phyloP scores from a whole-genome alignment of 2,113 vertebrate genomes.

The Syngnathoides biaculeatus region DNA sequence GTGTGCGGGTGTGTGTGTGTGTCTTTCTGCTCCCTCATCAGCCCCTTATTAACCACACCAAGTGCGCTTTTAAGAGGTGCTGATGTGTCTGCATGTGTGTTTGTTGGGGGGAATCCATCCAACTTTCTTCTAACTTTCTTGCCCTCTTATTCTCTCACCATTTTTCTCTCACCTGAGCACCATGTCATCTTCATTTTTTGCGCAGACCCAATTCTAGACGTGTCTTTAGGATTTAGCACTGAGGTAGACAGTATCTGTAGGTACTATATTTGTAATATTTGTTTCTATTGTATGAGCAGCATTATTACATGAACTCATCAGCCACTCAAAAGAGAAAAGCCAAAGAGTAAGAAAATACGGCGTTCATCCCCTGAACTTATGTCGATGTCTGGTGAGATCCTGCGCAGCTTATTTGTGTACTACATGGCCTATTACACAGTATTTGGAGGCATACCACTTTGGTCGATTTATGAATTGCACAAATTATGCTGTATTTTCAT shows the following conservation, averaged over 20 bases:
- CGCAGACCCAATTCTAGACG: not conserved
- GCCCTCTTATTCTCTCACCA: constrained; percentile 21
- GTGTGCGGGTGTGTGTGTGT: constrained; percentile 20
- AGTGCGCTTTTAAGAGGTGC: constrained; percentile 72
- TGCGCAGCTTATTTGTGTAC: not conserved
- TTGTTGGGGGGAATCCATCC: no score
- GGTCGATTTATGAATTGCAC: not conserved
- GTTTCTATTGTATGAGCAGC: no score
- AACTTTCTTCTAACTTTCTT: no score
- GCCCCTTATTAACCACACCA: constrained; percentile 71
- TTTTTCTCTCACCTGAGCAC: not conserved
- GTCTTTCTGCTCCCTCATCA: constrained; percentile 59
- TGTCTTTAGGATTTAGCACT: no score
- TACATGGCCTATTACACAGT: no score
- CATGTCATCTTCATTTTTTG: constrained; percentile 3
- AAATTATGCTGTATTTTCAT: not conserved
- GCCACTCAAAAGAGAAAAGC: no score
- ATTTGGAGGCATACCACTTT: not conserved
- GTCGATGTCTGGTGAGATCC: not conserved
- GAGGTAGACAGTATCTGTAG: no score
- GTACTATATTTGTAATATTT: no score
- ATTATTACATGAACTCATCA: no score
- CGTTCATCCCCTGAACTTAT: no score
- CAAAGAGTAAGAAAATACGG: no score
- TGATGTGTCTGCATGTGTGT: constrained; percentile 55